Evolutionary conservation across 2,888 invertebrate genomes (phyloP).

Genomic region (Xanthorhoe spadicearia): DNA sequence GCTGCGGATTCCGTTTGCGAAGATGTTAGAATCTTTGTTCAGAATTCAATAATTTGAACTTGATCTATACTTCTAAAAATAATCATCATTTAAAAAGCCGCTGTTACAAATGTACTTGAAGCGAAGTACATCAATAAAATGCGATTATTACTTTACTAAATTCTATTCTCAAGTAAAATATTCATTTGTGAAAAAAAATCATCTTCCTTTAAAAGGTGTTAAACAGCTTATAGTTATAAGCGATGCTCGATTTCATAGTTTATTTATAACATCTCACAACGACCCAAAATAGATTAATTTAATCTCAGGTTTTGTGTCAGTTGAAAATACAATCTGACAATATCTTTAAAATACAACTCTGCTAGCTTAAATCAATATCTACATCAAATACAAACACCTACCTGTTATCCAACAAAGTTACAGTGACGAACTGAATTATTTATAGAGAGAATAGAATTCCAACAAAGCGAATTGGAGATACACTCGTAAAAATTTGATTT

Average conservation of each 20-base stretch:
- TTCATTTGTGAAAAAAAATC: background rate
- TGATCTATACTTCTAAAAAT: background rate
- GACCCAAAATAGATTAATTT: background rate
- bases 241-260: background rate
- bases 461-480: slow-evolving; percentile 20
- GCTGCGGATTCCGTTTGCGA: slow-evolving; percentile 49
- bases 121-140: too few relatives aligned
- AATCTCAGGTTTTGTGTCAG: background rate
- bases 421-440: slow-evolving; percentile 16
- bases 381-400: slow-evolving; percentile 5
- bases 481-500: slow-evolving; percentile 30
- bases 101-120: too few relatives aligned
- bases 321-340: background rate
- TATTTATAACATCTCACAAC: background rate
- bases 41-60: background rate
- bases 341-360: background rate
- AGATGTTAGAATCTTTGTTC: background rate
- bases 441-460: slow-evolving; percentile 16
- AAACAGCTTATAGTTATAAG: background rate
- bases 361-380: slow-evolving; percentile 8
- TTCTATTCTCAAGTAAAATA: background rate
- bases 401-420: slow-evolving; percentile 17
- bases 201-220: background rate
- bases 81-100: background rate
- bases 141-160: too few relatives aligned